Base-by-base conservation (phyloP, 2,888 invertebrate genomes). In the Acronicta psi region DNA sequence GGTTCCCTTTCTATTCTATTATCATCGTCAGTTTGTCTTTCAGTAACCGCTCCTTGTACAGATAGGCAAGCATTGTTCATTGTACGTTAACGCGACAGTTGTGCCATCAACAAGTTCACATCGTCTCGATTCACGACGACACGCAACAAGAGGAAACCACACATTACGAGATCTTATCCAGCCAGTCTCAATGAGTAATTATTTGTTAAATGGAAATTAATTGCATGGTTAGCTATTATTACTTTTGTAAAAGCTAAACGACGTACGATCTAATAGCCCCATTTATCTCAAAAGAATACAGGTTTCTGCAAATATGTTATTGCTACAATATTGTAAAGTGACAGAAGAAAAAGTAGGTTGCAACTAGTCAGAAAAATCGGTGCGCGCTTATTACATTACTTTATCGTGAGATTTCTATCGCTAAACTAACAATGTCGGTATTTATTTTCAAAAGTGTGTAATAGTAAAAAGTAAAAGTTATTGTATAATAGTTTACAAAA, bases 351-450 rank as follows among this genome's bases (percentile, higher is more conserved):
- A 56, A 59, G 47, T 47, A 41, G 50, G n/a, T 16, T 42, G 41
- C 50, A 61, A 46, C 53, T 50, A 60, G 34, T 6, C 36, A 56
- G 47, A 59, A 64, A 69, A 54, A 45, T 63, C 59, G 46, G 52
- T 44, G 38, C 54, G 60, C 34, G 29, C 59, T 62, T 63, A 63
- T 61, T 78, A 77, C 73, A 79, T 77, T 75, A 73, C 74, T 79
- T 79, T 74, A 80, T 76, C 73, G 77, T 76, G 79, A 77, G 79
- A 82, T 84, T 59, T 73, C 69, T 80, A 84, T 84, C 83, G 64
- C 70, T 70, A 72, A 64, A 75, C 72, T 72, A 79, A 77, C 77
- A 79, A 75, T 73, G 73, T 73, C 66, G 73, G 73, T 75, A 79
- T 79, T 85, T 79, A 74, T 81, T 79, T 58, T 75, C 72, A 80